Evolutionary conservation across 2,113 vertebrate genomes (phyloP).

Genomic region (Anolis carolinensis): DNA sequence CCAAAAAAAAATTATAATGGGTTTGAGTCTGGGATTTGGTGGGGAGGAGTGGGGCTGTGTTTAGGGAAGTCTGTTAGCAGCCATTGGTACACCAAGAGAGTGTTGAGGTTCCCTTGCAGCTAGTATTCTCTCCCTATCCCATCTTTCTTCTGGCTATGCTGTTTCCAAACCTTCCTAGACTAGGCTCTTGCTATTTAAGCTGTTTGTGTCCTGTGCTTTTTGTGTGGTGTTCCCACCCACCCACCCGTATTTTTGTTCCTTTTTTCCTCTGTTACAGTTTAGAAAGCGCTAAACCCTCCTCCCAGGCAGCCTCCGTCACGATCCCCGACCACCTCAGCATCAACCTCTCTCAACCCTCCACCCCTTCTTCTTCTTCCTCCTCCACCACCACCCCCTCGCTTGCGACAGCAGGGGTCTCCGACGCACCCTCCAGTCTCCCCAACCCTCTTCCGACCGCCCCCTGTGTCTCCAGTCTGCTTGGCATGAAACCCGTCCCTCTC

Average conservation of each 20-base stretch:
- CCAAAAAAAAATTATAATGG: neutral
- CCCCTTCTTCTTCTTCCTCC: constrained; percentile 89
- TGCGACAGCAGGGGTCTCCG: constrained; percentile 81
- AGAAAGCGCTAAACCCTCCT: constrained; percentile 89
- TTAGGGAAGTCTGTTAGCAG: neutral
- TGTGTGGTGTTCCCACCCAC: constrained; percentile 74
- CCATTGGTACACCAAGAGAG: constrained; percentile 18
- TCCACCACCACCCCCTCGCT: constrained; percentile 92
- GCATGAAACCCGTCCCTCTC: constrained; percentile 93
- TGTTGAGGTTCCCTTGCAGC: constrained; percentile 30
- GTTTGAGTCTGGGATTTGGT: neutral
- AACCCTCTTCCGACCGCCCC: constrained; percentile 88
- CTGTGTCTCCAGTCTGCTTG: constrained; percentile 93
- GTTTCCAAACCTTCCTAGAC: neutral
- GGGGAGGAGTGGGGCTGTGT: neutral
- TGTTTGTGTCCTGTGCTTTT: constrained; percentile 77
- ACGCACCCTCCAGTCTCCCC: constrained; percentile 89
- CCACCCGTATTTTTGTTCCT: constrained; percentile 75
- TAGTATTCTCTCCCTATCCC: constrained; percentile 22
- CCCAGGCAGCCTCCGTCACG: constrained; percentile 85
- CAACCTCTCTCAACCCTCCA: constrained; percentile 89
- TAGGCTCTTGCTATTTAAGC: constrained; percentile 50
- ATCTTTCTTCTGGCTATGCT: constrained; percentile 10
- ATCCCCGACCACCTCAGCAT: constrained; percentile 91
- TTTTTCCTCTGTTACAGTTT: constrained; percentile 85